These are phyloP conservation scores for Lasioglossum zephyrum DNA, from an alignment of 2,888 invertebrate species.

Conservation along the genomic window DNA sequence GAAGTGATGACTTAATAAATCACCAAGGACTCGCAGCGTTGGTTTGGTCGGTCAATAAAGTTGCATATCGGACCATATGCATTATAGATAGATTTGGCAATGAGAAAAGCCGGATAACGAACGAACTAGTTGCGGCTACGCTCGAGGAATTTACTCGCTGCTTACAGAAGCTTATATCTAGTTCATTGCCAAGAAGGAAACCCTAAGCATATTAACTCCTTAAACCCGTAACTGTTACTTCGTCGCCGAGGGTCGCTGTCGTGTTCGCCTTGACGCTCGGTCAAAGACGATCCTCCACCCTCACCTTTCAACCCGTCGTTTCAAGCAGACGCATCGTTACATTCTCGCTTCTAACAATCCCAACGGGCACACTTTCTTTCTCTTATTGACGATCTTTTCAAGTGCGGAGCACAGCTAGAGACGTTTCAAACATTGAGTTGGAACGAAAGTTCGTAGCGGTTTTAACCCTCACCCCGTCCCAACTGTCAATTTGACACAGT, in stretches of 20 bases:
- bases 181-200: slow-evolving; percentile 79
- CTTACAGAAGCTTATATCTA: slow-evolving; percentile 80
- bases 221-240: slow-evolving; percentile 75
- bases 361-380: background rate
- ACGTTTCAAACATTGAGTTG: background rate
- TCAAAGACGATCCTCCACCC: slow-evolving; percentile 61
- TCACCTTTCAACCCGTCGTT: slow-evolving; percentile 48
- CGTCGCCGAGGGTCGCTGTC: slow-evolving; percentile 74
- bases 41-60: background rate
- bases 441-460: too few relatives aligned
- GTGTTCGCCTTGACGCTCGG: slow-evolving; percentile 66
- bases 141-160: slow-evolving; percentile 75
- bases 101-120: slow-evolving; percentile 44
- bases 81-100: slow-evolving; percentile 44
- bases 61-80: slow-evolving; percentile 4
- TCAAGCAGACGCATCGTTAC: slow-evolving; percentile 14
- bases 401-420: background rate
- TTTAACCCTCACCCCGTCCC: too few relatives aligned
- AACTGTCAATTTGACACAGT: too few relatives aligned
- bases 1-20: background rate
- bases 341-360: background rate
- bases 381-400: background rate
- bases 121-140: slow-evolving; percentile 65
- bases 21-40: background rate
- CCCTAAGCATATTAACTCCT: slow-evolving; percentile 82